phyloP scores from a whole-genome alignment of 2,797 vertebrate genomes.

The Chrysocyon brachyurus region DNA sequence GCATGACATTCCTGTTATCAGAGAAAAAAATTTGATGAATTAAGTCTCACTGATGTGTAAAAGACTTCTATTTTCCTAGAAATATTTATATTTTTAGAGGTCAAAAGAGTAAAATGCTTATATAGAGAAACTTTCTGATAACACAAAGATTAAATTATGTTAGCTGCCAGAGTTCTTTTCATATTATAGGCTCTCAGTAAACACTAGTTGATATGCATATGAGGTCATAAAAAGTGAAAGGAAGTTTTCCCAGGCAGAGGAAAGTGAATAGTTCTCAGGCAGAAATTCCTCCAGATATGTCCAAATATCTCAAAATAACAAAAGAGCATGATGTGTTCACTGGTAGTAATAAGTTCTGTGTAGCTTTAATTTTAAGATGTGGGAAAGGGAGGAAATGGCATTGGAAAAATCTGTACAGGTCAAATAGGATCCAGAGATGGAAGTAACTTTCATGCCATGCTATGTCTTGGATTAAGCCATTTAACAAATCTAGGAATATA shows the following conservation, averaged over 20 bases:
- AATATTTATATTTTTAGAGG: background rate
- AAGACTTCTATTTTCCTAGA: background rate
- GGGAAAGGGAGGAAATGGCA: background rate
- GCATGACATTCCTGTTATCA: background rate
- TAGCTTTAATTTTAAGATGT: constrained; percentile 3
- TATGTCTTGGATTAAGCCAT: background rate
- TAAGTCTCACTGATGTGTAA: background rate
- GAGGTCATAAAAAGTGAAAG: background rate
- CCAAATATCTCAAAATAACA: background rate
- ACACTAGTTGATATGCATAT: background rate
- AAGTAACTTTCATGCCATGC: background rate
- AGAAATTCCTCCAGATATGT: background rate
- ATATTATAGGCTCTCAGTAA: background rate
- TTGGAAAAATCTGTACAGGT: background rate
- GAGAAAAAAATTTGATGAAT: background rate
- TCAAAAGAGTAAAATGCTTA: background rate
- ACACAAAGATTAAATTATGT: background rate
- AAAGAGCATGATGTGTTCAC: background rate
- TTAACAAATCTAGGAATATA: background rate
- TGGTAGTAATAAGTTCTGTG: background rate
- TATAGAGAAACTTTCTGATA: background rate
- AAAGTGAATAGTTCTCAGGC: background rate
- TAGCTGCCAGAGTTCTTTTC: background rate
- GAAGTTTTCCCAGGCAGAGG: background rate
- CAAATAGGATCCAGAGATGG: background rate